Conservation (phyloP, 92 coral and sea anemone species). For the Porites divaricata region DNA sequence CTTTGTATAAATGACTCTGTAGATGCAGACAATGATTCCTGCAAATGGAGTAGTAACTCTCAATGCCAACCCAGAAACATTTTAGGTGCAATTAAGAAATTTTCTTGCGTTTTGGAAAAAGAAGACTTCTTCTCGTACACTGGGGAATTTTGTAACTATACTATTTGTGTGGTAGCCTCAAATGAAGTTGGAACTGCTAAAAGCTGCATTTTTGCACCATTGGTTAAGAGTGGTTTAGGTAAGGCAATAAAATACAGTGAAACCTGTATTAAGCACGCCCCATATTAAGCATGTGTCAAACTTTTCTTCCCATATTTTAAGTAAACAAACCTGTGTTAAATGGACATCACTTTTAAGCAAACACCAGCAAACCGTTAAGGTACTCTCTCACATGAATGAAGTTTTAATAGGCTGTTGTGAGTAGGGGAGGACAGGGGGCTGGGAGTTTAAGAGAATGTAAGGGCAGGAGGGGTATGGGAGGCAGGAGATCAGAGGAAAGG, state of each 20-base stretch:
- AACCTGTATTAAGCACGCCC: too few species aligned
- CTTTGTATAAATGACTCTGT: background rate
- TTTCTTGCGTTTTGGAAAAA: background rate
- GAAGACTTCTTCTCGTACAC: background rate
- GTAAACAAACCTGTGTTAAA: too few species aligned
- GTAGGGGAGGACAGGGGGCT: too few species aligned
- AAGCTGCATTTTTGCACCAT: background rate
- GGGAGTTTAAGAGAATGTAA: too few species aligned
- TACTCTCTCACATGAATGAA: too few species aligned
- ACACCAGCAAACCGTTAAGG: too few species aligned
- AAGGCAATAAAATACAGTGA: background rate
- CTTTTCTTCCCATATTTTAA: too few species aligned
- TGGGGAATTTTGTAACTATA: background rate
- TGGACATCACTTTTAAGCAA: too few species aligned
- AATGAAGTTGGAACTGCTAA: constrained; percentile 10
- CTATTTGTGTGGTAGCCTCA: constrained; percentile 1
- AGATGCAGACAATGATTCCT: background rate
- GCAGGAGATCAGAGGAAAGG: too few species aligned
- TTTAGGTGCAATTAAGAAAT: background rate
- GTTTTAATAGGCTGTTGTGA: too few species aligned
- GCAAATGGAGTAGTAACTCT: background rate
- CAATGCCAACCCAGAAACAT: background rate
- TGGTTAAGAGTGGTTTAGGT: background rate
- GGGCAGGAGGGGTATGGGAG: too few species aligned
- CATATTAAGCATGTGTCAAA: background rate